Base-by-base conservation (phyloP, 92 coral and sea anemone species). In the Diadumene lineata region DNA sequence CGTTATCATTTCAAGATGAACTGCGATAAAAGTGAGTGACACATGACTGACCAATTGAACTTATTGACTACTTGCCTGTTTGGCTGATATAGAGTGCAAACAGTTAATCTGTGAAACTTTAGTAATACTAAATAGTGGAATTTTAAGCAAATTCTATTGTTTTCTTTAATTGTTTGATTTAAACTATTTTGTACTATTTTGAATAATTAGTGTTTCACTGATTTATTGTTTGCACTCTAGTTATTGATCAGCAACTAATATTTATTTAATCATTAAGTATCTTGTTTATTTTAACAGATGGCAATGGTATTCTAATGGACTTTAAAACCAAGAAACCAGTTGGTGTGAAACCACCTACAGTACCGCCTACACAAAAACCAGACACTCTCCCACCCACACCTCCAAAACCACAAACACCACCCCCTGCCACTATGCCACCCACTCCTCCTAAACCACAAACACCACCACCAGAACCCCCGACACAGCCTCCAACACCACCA, bases 1-100 rank as follows among this genome's bases (percentile, higher is more conserved):
- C 92, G 94, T 51, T 84, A 82, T 29, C 63, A 79, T 77, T 94
- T 94, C 86, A 85, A 87, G 79, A 94, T 94, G 97, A 79, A 91
- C 81, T 94, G 98, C 67, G 85, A 91, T 69, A 72, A 62, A 68
- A 24, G 98, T 94, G 65, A 91, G 98, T 81, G 48, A 27, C 43
- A 28, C 43, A n/a, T 38, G 48, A 38, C 13, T 38, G 48, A 38
- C n/a, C n/a, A n/a, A n/a, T n/a, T n/a, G n/a, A n/a, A n/a, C n/a
- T n/a, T n/a, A n/a, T n/a, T n/a, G n/a, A n/a, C n/a, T n/a, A n/a
- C n/a, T n/a, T n/a, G n/a, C n/a, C n/a, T n/a, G n/a, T n/a, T n/a
- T n/a, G n/a, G n/a, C n/a, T n/a, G n/a, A n/a, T n/a, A n/a, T n/a
- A n/a, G n/a, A n/a, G n/a, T n/a, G n/a, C n/a, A n/a, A n/a, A n/a